A percentile compares a stretch with the other conserved stretches of the same genome.
Evolutionary conservation across 1,140 invertebrate species (phyloP).

Genomic region (Holcopasites calliopsidis): DNA sequence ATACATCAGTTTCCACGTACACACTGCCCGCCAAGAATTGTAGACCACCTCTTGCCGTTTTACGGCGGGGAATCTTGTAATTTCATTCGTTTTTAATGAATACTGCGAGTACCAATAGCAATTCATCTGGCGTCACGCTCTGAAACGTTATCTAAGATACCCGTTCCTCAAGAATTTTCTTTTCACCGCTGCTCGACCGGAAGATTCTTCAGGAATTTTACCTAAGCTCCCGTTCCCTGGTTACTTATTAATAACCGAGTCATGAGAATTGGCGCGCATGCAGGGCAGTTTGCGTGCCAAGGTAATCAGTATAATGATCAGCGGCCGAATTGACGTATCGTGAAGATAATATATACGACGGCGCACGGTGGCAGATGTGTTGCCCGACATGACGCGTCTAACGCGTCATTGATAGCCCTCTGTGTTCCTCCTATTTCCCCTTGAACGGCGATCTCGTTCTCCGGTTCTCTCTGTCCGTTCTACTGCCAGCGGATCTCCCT

Average conservation of each 20-base stretch:
- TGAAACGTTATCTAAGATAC: too few species aligned
- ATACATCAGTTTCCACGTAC: too few species aligned
- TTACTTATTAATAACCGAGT: slow-evolving; percentile 70
- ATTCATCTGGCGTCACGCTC: too few species aligned
- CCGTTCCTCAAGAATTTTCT: too few species aligned
- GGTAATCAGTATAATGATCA: slow-evolving; percentile 75
- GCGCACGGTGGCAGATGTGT: slow-evolving; percentile 72
- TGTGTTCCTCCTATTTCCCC: slow-evolving; percentile 43
- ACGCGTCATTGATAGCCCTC: slow-evolving; percentile 74
- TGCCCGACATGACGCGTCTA: slow-evolving; percentile 71
- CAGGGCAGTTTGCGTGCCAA: slow-evolving; percentile 59
- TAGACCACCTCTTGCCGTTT: too few species aligned
- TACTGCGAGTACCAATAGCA: too few species aligned
- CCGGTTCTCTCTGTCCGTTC: slow-evolving; percentile 30
- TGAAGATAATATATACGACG: slow-evolving; percentile 70
- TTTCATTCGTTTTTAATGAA: too few species aligned
- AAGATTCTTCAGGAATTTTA: too few species aligned
- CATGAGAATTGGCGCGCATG: slow-evolving; percentile 64
- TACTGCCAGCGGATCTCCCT: neutral
- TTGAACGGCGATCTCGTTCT: slow-evolving; percentile 18
- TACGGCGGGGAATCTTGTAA: too few species aligned
- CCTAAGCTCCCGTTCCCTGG: too few species aligned
- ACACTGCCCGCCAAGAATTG: too few species aligned
- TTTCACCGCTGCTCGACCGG: too few species aligned
- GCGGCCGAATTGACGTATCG: slow-evolving; percentile 73